Conservation (phyloP, 1,140 invertebrate genomes). For the Adoxophyes honmai region DNA sequence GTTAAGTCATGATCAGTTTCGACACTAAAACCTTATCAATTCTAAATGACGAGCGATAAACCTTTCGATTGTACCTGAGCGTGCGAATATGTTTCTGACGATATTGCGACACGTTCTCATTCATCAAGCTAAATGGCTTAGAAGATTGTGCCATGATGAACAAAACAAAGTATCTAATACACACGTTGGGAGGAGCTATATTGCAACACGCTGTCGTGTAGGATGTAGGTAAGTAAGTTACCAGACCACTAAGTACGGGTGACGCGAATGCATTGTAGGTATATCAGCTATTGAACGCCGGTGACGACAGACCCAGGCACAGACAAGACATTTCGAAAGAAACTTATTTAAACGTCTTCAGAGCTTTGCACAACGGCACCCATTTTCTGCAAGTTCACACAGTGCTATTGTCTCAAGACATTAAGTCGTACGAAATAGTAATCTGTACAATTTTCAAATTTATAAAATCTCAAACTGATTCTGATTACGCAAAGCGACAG, state of each 20-base stretch:
- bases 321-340: conserved; percentile 41
- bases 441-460: conserved; percentile 7
- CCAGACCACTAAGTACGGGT: conserved; percentile 31
- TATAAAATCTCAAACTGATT: background rate
- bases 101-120: conserved; percentile 1
- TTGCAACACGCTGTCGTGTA: background rate
- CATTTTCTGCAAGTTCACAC: conserved; percentile 34
- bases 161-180: conserved; percentile 5
- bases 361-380: conserved; percentile 34
- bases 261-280: conserved; percentile 28
- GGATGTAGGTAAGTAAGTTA: conserved; percentile 11
- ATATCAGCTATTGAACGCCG: conserved; percentile 29
- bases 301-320: conserved; percentile 35
- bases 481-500: background rate
- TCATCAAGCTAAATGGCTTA: conserved; percentile 3
- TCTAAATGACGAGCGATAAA: background rate
- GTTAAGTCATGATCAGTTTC: too few species aligned
- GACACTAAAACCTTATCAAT: too few species aligned
- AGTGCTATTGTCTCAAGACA: background rate
- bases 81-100: background rate
- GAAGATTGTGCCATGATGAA: conserved; percentile 1
- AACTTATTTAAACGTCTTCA: conserved; percentile 38
- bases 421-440: background rate
- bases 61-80: background rate
- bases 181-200: background rate